phyloP scores from a whole-genome alignment of 2,113 vertebrate genomes.

The Tupaia tana region DNA sequence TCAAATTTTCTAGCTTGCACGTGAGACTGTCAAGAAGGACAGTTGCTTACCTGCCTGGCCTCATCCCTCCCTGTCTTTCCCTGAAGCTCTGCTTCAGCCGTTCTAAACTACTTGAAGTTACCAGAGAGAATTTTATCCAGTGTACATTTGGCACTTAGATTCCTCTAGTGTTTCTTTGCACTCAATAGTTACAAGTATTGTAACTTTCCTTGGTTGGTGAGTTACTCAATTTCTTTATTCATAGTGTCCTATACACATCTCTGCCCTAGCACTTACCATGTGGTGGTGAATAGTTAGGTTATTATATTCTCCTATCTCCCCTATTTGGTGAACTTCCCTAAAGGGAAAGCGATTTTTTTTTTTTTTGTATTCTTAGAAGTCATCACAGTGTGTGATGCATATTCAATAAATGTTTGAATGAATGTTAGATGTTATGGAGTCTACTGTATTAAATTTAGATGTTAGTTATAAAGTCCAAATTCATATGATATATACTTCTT shows the following conservation, averaged over 20 bases:
- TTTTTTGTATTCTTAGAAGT: constrained; percentile 20
- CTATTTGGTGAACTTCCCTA: background rate
- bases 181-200: background rate
- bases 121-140: background rate
- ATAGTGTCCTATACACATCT: background rate
- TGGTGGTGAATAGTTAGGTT: background rate
- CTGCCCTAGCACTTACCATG: background rate
- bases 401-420: background rate
- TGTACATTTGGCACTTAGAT: background rate
- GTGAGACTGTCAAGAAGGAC: background rate
- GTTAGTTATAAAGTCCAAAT: background rate
- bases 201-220: background rate
- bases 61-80: background rate
- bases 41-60: background rate
- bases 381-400: background rate
- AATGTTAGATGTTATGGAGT: background rate
- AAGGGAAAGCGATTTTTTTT: background rate
- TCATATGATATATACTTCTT: background rate
- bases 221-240: background rate
- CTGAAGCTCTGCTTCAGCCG: background rate
- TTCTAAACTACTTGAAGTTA: background rate
- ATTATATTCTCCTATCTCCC: background rate
- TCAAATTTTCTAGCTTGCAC: background rate
- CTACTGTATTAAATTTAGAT: background rate
- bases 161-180: background rate